These are phyloP conservation scores for Sorex araneus DNA, from an alignment of 2,113 vertebrate species.

Conservation along the genomic window DNA sequence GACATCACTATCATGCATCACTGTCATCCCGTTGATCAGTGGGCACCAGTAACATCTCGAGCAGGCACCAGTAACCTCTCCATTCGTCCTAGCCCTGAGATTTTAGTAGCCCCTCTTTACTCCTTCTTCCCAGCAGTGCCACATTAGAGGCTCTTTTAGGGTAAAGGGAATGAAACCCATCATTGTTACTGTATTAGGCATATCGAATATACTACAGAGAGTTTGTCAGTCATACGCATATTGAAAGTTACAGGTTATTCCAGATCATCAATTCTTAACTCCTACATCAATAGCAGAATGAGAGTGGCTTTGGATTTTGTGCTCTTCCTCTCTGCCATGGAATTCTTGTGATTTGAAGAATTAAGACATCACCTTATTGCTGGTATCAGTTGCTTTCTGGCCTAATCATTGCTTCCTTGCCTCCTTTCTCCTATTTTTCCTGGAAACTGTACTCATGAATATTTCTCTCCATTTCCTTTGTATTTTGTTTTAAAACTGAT, in stretches of 20 bases:
- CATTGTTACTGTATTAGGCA: too few relatives aligned
- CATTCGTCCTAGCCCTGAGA: too few relatives aligned
- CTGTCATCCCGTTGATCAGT: too few relatives aligned
- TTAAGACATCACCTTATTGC: background rate
- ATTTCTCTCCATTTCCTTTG: background rate
- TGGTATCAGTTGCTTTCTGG: background rate
- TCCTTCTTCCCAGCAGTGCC: too few relatives aligned
- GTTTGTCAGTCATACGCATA: background rate
- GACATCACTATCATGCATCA: too few relatives aligned
- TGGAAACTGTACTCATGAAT: background rate
- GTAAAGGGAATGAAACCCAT: too few relatives aligned
- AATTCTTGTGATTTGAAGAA: background rate
- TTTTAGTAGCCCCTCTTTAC: too few relatives aligned
- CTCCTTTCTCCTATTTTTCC: background rate
- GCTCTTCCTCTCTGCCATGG: rapidly evolving
- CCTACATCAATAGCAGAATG: background rate
- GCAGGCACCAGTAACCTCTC: too few relatives aligned
- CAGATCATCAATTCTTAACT: background rate
- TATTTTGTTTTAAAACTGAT: conserved; percentile 25
- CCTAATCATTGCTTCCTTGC: background rate
- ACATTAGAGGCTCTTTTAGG: too few relatives aligned
- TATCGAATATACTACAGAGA: too few relatives aligned
- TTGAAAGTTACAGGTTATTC: background rate
- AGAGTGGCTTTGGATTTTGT: background rate
- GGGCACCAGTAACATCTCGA: too few relatives aligned